Conservation (phyloP, 2,797 vertebrate species). For the Pseudochromis fuscus region DNA sequence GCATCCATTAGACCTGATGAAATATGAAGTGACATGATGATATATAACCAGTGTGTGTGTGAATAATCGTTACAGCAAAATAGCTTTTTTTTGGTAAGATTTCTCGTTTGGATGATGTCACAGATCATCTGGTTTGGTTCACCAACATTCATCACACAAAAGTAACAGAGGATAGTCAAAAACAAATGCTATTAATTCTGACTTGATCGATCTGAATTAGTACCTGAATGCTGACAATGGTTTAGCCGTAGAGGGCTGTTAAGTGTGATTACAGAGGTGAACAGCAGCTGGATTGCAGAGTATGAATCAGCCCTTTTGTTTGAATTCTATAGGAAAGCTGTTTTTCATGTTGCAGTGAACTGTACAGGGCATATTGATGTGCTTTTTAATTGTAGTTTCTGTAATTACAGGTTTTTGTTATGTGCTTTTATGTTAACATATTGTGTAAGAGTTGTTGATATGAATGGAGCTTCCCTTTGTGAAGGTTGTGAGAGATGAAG, state of each 20-base stretch:
- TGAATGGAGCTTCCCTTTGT: too few species aligned
- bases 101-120: not conserved
- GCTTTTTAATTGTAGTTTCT: too few species aligned
- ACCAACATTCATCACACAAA: not conserved
- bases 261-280: slow-evolving; percentile 8
- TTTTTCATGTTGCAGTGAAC: not conserved
- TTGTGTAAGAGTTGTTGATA: too few species aligned
- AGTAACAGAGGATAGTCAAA: not conserved
- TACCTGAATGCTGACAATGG: not conserved
- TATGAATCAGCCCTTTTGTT: not conserved
- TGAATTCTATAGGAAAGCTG: not conserved
- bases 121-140: not conserved
- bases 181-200: slow-evolving; percentile 9
- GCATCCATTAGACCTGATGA: not conserved
- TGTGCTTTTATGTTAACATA: not conserved
- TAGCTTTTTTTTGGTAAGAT: too few species aligned
- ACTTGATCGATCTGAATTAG: slow-evolving; percentile 5
- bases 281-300: slow-evolving; percentile 10
- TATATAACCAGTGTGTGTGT: too few species aligned
- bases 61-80: too few species aligned
- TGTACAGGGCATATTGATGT: not conserved
- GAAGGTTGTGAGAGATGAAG: too few species aligned
- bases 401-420: not conserved
- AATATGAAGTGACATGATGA: not conserved
- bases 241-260: slow-evolving; percentile 3